These are phyloP conservation scores for Empidonax alnorum DNA, from an alignment of 2,113 vertebrate species.

Conservation along the genomic window DNA sequence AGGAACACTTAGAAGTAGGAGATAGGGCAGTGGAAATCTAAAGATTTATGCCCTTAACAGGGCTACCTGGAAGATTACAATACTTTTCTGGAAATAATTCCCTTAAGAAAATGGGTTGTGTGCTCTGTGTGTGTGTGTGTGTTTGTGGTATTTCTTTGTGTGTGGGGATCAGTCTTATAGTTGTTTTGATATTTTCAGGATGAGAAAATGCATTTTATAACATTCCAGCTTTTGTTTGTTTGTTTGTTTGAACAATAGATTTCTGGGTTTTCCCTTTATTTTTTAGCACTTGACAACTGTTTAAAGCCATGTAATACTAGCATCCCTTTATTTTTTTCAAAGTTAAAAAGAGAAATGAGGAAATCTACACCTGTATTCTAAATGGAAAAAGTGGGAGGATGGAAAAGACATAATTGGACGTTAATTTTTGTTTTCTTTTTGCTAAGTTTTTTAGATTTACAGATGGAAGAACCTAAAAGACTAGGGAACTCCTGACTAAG, in stretches of 20 bases:
- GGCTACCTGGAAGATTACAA: background rate
- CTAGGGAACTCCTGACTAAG: background rate
- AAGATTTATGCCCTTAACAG: background rate
- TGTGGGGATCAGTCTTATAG: background rate
- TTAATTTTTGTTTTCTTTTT: background rate
- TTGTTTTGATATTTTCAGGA: background rate
- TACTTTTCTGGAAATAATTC: background rate
- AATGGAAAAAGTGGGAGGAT: background rate
- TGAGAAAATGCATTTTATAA: background rate
- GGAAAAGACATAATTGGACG: background rate
- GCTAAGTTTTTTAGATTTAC: background rate
- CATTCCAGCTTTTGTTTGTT: background rate
- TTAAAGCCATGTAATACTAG: background rate
- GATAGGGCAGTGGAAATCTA: background rate
- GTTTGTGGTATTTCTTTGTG: background rate
- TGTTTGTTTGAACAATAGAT: background rate
- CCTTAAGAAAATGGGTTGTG: background rate
- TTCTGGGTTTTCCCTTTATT: background rate
- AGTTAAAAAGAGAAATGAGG: background rate
- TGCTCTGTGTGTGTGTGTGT: no score
- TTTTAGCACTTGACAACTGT: background rate
- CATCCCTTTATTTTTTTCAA: background rate
- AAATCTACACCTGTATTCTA: background rate
- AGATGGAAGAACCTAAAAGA: background rate
- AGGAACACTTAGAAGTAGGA: background rate